Base-by-base conservation (phyloP, 2,113 vertebrate genomes). In the Lagopus leucura region DNA sequence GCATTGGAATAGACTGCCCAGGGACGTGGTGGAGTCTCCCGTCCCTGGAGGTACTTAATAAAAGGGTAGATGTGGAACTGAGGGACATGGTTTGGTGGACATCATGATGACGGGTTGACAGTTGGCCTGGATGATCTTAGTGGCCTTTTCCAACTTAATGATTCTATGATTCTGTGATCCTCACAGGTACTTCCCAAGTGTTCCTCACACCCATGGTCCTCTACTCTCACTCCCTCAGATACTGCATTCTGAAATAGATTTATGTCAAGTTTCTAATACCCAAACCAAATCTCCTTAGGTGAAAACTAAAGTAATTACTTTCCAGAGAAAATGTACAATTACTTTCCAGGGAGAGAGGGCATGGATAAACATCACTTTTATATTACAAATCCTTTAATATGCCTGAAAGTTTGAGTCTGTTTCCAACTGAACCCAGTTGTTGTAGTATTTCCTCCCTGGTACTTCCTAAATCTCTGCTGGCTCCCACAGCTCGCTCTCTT, bases 401-500 rank as follows among this genome's bases (percentile, higher is more conserved):
- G 87, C 7, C 11, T 43, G 45, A 65, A 73, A 74, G n/a, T 73
- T 14, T 14, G 3, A 25, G 28, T 47, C 64, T 90, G 64, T 55
- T 80, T 48, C 69, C 34, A 75, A 67, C 19, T 65, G 57, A 20
- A 72, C 19, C 13, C 11, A 86, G 50, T 3, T 55, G 18, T 76
- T 85, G 30, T 70, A 60, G 0, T 80, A 70, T 55, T 73, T 86
- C 57, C 65, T 61, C 69, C 78, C 13, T 52, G 32, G 12, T 88
- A 52, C 80, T 88, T 90, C 52, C 83, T 64, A 83, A 81, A 88
- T 55, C 79, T 81, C 80, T 75, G 22, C 88, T 78, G 32, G 38
- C 52, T 92, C 83, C 80, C 67, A 75, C 61, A 50, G 34, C 28
- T 81, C 65, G 64, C 54, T 54, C 25, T 40, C 16, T 73, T 45